Conservation (phyloP, 2,888 invertebrate genomes). For the Metalampra italica region DNA sequence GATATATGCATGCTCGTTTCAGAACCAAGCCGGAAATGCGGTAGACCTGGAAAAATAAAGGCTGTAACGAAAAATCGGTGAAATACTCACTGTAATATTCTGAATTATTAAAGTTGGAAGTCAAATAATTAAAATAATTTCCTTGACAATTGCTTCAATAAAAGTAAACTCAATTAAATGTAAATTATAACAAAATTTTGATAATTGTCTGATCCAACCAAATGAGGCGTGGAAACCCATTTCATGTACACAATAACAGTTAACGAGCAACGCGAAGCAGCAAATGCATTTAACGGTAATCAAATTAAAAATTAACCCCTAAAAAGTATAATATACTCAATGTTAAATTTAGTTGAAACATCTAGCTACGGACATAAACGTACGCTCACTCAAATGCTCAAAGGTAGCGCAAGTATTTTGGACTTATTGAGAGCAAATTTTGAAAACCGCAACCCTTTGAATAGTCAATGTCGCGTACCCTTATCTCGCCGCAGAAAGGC, state of each 20-base stretch:
- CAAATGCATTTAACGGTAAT: conserved; percentile 27
- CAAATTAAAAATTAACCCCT: conserved; percentile 34
- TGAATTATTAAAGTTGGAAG: no score
- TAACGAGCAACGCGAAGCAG: conserved; percentile 31
- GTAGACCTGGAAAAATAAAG: no score
- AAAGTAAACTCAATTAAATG: no score
- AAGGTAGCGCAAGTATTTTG: conserved; percentile 62
- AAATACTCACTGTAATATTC: no score
- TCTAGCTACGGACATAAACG: conserved; percentile 32
- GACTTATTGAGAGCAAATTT: conserved; percentile 77
- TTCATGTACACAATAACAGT: conserved; percentile 31
- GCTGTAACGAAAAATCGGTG: no score
- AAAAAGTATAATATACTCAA: conserved; percentile 21
- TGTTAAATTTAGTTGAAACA: conserved; percentile 29
- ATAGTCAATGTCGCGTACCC: conserved; percentile 78
- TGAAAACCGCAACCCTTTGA: conserved; percentile 78
- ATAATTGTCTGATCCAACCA: conserved; percentile 12
- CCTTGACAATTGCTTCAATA: no score
- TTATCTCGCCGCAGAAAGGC: conserved; percentile 77
- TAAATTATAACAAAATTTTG: background rate
- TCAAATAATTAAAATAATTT: no score
- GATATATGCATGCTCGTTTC: no score
- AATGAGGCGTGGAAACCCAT: conserved; percentile 28
- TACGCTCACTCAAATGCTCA: conserved; percentile 48
- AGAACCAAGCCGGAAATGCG: no score